These are phyloP conservation scores for Steinernema carpocapsae DNA, from an alignment of 2,888 invertebrate genomes.

Conservation along the genomic window DNA sequence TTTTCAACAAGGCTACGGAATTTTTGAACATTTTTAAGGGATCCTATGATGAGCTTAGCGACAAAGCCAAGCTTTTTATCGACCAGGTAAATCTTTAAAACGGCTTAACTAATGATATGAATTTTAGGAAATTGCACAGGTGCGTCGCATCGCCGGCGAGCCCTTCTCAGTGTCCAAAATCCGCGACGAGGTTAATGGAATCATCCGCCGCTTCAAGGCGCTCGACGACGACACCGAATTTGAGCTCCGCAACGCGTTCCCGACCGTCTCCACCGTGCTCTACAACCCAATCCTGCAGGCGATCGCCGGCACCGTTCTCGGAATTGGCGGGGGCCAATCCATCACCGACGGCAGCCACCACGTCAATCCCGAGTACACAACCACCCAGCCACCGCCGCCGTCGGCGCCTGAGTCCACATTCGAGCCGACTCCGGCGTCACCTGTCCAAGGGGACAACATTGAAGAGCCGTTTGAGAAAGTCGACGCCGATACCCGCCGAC, in stretches of 20 bases:
- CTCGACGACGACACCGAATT: constrained; percentile 43
- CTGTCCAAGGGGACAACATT: no score
- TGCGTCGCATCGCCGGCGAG: constrained; percentile 36
- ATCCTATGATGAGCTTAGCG: constrained; percentile 44
- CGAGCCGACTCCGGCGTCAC: no score
- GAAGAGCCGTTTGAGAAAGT: no score
- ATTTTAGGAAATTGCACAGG: constrained; percentile 43
- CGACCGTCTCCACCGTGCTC: constrained; percentile 43
- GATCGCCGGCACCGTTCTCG: not conserved
- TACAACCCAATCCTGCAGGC: constrained; percentile 37
- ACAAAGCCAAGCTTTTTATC: constrained; percentile 45
- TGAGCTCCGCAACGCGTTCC: constrained; percentile 46
- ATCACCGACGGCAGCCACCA: no score
- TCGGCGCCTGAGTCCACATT: no score
- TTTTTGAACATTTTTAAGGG: constrained; percentile 42
- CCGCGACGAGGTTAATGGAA: constrained; percentile 41
- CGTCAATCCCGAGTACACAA: no score
- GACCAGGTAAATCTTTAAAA: constrained; percentile 46
- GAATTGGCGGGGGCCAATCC: not conserved
- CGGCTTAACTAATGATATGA: not conserved
- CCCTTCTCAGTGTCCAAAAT: constrained; percentile 40
- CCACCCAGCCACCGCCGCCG: no score
- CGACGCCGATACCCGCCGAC: no score
- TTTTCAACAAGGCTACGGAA: constrained; percentile 50
- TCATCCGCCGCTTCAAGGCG: constrained; percentile 42